Base-by-base conservation (phyloP, 2,888 invertebrate genomes). In the Serrognathus titanus region DNA sequence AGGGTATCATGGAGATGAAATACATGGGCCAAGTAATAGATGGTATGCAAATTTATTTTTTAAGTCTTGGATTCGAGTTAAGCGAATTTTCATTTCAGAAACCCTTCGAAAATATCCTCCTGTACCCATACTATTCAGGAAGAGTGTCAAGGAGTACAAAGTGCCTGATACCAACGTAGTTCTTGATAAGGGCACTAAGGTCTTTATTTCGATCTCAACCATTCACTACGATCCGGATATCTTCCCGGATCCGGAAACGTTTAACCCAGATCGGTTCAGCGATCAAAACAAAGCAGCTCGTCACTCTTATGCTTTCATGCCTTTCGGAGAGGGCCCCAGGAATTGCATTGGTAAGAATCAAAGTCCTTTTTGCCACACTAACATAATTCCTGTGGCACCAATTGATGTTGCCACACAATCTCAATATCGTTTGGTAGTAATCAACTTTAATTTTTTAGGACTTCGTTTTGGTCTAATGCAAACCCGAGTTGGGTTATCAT, bases 1-100 rank as follows among this genome's bases (percentile, higher is more conserved):
- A 82, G 1, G 64, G 71, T 0, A 49, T 82, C 0, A 69, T 70
- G 41, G 77, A 79, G 16, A 77, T 82, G 79, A 72, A 72, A 1
- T 81, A 80, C 55, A 63, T 82, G 61, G 78, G 78, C 8, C 68
- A 69, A 59, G 68, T 66, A 12, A 13, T 72, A 36, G 60, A 65
- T 50, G 69, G 69, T 69, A 57, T 31, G 24, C 4, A 61, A 50
- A 51, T 31, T 48, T 43, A 5, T 2, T 13, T 16, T 11, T 43
- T 13, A 11, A 9, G 13, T 43, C 43, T 7, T 31, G 24, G 24
- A 13, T 16, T 20, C 13, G 43, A 16, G 13, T 10, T 31, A 7
- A 31, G 24, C 7, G 6, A 31, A 1, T 31, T 31, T 31, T 1
- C 6, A 31, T 31, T 13, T 45, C 65, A 72, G 78, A 78, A 65